Evolutionary conservation across 2,113 vertebrate species (phyloP), one percentile per base, ranked within the genome.

Genomic region (Catharus minimus): DNA sequence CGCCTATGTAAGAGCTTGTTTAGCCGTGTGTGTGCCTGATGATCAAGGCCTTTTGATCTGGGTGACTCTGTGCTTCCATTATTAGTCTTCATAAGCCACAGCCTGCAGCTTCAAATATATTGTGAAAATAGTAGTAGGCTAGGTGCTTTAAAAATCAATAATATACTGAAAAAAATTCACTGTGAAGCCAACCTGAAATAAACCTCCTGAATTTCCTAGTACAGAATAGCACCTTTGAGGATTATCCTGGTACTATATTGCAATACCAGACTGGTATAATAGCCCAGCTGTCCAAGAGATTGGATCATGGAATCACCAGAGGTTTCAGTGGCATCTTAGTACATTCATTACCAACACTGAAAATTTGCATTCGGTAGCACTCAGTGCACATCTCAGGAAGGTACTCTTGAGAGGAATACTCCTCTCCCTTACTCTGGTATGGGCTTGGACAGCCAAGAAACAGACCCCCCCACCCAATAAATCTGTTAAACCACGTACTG

Each of bases 361-460:
- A 66, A 60, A 47, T 36, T 20, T 90, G n/a, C 26, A 18, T 1
- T 32, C 36, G 21, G 30, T 47, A 67, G 26, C 33, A 74, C 10
- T 20, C 28, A 15, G 28, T 1, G 0, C 9, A 27, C 1, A 0
- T 47, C 28, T 60, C 36, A 56, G 36, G 21, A 67, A 36, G 8
- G n/a, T 8, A 17, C 27, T 28, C 27, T 13, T 58, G 50, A 10
- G 7, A 46, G 47, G 39, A 73, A 10, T 3, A 11, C 9, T 4
- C 0, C 15, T 56, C 32, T 56, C 32, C 27, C 22, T 66, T 56
- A 26, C 49, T 43, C 26, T 39, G 7, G 3, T 11, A 28, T 5
- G 14, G 32, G 15, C 27, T 78, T 52, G 53, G 52, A 65, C 32
- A 49, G 62, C 39, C 23, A 55, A 60, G 49, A 47, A 92, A 53